These are phyloP conservation scores for Vesta saturnalis DNA, from an alignment of 2,888 invertebrate genomes.

Conservation along the genomic window DNA sequence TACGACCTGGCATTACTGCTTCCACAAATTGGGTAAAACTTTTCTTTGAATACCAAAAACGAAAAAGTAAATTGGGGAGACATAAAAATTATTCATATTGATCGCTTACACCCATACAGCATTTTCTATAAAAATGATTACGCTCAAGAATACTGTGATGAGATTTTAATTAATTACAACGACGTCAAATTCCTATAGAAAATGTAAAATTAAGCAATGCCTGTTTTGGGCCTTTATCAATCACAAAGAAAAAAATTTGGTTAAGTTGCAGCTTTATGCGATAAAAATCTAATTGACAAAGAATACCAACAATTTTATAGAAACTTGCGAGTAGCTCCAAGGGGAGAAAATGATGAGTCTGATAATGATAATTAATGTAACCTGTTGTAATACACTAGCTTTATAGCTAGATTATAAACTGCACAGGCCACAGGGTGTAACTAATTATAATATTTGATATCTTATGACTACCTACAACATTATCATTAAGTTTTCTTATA, in stretches of 20 bases:
- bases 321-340: no score
- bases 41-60: background rate
- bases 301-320: background rate
- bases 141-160: background rate
- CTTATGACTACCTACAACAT: no score
- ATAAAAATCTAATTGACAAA: background rate
- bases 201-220: background rate
- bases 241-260: no score
- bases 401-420: no score
- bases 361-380: no score
- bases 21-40: background rate
- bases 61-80: background rate
- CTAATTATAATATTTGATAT: no score
- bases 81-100: background rate
- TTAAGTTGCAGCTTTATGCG: no score
- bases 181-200: background rate
- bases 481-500: no score
- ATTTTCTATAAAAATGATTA: background rate
- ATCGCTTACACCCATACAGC: background rate
- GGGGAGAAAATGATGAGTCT: no score
- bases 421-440: no score
- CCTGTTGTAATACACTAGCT: no score
- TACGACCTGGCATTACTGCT: background rate
- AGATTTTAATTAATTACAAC: background rate
- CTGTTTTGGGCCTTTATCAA: background rate